Percentiles rank a stretch among this genome's conserved stretches.
These are phyloP conservation scores for Macropus fuliginosus DNA, from an alignment of 2,797 vertebrate species.

Conservation along the genomic window DNA sequence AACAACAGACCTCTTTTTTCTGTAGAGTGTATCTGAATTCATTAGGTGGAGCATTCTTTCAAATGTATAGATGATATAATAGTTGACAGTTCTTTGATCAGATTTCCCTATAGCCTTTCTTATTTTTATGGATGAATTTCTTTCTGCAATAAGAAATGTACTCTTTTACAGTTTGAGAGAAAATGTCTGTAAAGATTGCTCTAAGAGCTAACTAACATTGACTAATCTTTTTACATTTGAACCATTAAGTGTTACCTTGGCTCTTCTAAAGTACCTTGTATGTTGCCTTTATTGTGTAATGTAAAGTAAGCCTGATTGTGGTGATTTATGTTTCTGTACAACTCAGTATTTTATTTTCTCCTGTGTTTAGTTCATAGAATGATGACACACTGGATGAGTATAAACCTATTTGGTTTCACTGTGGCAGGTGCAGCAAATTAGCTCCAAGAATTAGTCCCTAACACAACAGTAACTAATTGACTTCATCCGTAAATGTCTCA, in stretches of 20 bases:
- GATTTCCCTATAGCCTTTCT: neutral
- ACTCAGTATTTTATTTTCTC: conserved; percentile 69
- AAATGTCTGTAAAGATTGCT: neutral
- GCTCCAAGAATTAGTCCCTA: conserved; percentile 72
- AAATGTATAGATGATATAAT: neutral
- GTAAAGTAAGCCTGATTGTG: neutral
- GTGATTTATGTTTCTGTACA: conserved; percentile 23
- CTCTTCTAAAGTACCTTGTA: conserved; percentile 36
- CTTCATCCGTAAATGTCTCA: conserved; percentile 78
- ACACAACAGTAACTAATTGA: conserved; percentile 68
- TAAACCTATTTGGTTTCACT: conserved; percentile 74
- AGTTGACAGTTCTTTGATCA: neutral
- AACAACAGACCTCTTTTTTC: neutral
- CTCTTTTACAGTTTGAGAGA: neutral
- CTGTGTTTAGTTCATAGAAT: conserved; percentile 56
- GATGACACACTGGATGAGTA: conserved; percentile 49
- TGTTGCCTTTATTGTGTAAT: conserved; percentile 29
- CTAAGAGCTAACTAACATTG: neutral
- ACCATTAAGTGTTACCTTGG: conserved; percentile 31
- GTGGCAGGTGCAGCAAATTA: conserved; percentile 75
- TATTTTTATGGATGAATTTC: neutral
- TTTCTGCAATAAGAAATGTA: neutral
- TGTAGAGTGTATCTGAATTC: neutral
- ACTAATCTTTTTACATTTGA: conserved; percentile 34
- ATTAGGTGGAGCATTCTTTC: neutral